Conservation (phyloP, 2,888 invertebrate species). For the Catocala fraxini region DNA sequence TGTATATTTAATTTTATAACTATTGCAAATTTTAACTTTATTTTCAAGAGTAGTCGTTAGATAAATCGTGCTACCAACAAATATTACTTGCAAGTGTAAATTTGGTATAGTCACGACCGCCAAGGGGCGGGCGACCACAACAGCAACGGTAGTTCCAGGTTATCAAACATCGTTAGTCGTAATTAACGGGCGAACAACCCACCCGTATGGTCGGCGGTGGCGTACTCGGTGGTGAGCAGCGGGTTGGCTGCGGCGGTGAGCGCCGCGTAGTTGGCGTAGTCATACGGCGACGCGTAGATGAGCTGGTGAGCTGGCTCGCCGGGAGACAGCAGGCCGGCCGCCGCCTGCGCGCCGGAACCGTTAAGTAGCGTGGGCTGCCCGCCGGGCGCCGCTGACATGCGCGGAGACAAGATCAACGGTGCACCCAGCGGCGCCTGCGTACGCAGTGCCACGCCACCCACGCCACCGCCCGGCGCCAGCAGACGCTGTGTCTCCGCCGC, state of each 20-base stretch:
- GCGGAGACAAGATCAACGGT: conserved; percentile 96
- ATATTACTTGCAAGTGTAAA: neutral
- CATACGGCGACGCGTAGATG: conserved; percentile 95
- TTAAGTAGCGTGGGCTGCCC: conserved; percentile 91
- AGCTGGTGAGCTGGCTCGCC: conserved; percentile 93
- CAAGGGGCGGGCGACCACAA: too few relatives aligned
- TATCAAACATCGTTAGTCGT: conserved; percentile 61
- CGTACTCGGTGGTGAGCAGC: conserved; percentile 93
- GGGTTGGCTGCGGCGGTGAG: conserved; percentile 93
- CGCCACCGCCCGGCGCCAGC: conserved; percentile 87
- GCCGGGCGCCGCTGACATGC: conserved; percentile 94
- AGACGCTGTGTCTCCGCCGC: conserved; percentile 94
- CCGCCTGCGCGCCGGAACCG: conserved; percentile 74
- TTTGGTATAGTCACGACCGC: too few relatives aligned
- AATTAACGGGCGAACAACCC: conserved; percentile 90
- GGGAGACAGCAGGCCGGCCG: conserved; percentile 83
- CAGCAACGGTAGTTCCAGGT: conserved; percentile 23
- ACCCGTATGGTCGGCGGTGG: conserved; percentile 96
- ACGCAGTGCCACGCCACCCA: conserved; percentile 88
- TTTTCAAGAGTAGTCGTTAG: neutral
- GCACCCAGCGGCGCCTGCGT: conserved; percentile 95
- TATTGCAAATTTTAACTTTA: neutral
- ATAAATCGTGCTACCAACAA: neutral
- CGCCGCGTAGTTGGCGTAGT: conserved; percentile 97
- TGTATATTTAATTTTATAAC: neutral